phyloP scores from a whole-genome alignment of 1,140 invertebrate species.

The Oedothorax gibbosus region DNA sequence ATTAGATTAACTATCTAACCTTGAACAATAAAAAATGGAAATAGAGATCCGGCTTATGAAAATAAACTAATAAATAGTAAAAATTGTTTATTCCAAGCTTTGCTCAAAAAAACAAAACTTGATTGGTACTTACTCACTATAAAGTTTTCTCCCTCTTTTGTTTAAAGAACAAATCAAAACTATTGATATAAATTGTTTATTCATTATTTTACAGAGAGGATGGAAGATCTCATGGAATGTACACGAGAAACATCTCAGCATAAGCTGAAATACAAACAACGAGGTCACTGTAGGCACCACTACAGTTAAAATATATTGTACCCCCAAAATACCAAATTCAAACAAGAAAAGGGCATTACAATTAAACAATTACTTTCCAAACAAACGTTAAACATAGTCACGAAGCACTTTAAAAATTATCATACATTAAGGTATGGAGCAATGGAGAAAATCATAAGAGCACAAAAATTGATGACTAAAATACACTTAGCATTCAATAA shows the following conservation, averaged over 20 bases:
- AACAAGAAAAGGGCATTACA: slow-evolving; percentile 14
- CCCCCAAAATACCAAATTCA: not conserved
- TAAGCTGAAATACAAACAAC: slow-evolving; percentile 23
- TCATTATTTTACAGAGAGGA: slow-evolving; percentile 30
- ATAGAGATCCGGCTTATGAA: too few species aligned
- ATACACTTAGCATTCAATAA: too few species aligned
- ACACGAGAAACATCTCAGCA: slow-evolving; percentile 24
- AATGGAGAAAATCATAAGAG: not conserved
- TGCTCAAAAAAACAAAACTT: too few species aligned
- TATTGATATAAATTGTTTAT: slow-evolving; percentile 33
- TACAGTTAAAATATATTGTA: slow-evolving; percentile 10
- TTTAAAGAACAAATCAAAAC: not conserved
- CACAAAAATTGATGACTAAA: not conserved
- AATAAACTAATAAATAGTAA: too few species aligned
- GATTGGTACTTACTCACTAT: too few species aligned
- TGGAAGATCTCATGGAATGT: slow-evolving; percentile 37
- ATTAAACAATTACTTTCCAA: slow-evolving; percentile 3
- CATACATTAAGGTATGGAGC: not conserved
- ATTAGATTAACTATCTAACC: too few species aligned
- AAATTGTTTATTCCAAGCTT: too few species aligned
- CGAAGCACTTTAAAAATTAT: not conserved
- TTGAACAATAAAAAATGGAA: too few species aligned
- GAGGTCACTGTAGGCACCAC: slow-evolving; percentile 14
- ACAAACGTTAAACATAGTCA: not conserved
- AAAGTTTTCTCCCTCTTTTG: too few species aligned